A percentile compares a stretch with the other conserved stretches of the same genome.
These are phyloP conservation scores for Epinephelus coioides DNA, from an alignment of 2,797 vertebrate genomes.

Conservation along the genomic window DNA sequence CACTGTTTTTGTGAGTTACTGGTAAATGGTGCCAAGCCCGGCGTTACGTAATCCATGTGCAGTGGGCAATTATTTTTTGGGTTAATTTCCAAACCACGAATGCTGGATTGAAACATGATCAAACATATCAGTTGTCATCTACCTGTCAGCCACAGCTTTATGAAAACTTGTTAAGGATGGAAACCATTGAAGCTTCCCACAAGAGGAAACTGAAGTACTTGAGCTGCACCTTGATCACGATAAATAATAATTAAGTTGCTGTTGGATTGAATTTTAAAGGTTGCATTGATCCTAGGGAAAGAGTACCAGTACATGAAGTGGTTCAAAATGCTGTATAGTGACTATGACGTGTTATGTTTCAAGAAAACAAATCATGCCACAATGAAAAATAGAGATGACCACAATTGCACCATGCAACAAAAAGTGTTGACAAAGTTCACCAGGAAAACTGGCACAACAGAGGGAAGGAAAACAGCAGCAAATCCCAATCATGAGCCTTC, in stretches of 20 bases:
- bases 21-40: background rate
- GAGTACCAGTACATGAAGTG: background rate
- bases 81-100: background rate
- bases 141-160: background rate
- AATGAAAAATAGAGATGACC: background rate
- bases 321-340: background rate
- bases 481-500: background rate
- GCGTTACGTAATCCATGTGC: background rate
- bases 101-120: background rate
- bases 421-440: background rate
- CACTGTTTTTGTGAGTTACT: background rate
- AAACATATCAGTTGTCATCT: background rate
- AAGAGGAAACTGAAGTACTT: background rate
- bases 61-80: background rate
- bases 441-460: background rate
- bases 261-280: conserved; percentile 1
- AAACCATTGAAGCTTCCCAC: background rate
- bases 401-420: background rate
- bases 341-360: background rate
- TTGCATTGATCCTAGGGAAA: background rate
- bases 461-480: background rate
- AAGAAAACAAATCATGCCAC: background rate
- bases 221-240: conserved; percentile 14
- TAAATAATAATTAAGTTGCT: background rate
- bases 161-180: background rate